phyloP scores from a whole-genome alignment of 2,113 vertebrate genomes.

The Elaphurus davidianus region DNA sequence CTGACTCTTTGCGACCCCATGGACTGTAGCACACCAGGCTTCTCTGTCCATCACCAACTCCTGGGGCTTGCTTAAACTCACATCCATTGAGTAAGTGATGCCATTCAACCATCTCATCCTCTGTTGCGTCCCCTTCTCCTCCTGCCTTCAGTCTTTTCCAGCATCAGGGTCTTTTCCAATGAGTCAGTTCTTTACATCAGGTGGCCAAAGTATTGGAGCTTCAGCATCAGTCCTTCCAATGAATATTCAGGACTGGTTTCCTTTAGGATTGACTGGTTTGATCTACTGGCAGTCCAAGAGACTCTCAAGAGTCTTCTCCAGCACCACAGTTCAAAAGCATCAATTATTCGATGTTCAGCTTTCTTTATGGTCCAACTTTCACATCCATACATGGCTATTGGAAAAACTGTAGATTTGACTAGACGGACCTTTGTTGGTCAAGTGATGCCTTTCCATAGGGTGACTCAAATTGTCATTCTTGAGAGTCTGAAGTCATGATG shows the following conservation, averaged over 20 bases:
- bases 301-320: no score
- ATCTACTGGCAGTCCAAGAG: no score
- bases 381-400: background rate
- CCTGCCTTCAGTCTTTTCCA: background rate
- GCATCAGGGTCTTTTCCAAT: background rate
- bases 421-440: background rate
- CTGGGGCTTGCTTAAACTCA: background rate
- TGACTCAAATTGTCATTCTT: background rate
- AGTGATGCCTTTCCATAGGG: background rate
- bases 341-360: background rate
- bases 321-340: no score
- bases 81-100: background rate
- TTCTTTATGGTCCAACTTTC: background rate
- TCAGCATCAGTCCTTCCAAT: no score
- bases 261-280: no score
- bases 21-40: background rate
- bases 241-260: no score
- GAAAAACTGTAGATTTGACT: background rate
- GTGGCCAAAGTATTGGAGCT: background rate
- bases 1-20: background rate
- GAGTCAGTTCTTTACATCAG: background rate
- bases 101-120: background rate
- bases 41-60: background rate
- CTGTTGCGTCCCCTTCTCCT: background rate
- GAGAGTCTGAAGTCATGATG: background rate